Evolutionary conservation across 2,888 invertebrate genomes (phyloP), one percentile per base, ranked within the genome.

Genomic region (Coecobrya sp.): DNA sequence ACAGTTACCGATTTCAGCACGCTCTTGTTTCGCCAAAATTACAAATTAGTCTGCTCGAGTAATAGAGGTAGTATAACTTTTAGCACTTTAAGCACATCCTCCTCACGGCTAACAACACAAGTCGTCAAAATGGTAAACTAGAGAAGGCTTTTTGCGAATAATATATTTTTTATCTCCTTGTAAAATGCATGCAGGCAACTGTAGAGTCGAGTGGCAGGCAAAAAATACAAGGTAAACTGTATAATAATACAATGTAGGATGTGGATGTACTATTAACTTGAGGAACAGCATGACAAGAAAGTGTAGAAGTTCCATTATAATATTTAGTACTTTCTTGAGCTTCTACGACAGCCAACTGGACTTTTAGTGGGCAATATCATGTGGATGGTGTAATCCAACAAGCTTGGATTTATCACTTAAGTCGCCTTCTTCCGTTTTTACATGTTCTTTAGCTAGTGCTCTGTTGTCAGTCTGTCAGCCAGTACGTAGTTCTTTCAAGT

Each of bases 341-440:
- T 2, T 27, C 27, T 11, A 25, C 65, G 25, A 19, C 25, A 65
- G 19, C 8, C 19, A n/a, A 59, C 49, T 49, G n/a, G 55, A 19
- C n/a, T 76, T 76, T 76, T 76, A 76, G 49, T 49, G 27, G 49
- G 49, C 16, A 49, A 52, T 76, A 49, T 45, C 45, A 49, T 42
- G 73, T 42, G 73, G 73, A 73, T 45, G 49, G 49, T 76, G 76
- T 73, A 73, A 73, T 42, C 27, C 42, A 16, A 68, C 30, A 36
- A 68, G 68, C 68, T 45, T 45, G 76, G 49, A 45, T 49, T 76
- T 76, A 76, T 76, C 68, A 68, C 68, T 36, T 68, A 68, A 68
- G 68, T 68, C n/a, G 36, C n/a, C 36, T n/a, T 65, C 2, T 65
- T 25, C 25, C 76, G 45, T 45, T 49, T 27, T 68, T 68, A 13